Percentiles rank a stretch among this genome's conserved stretches.
These are phyloP conservation scores for Ridgeia piscesae DNA, from an alignment of 1,140 invertebrate species.

Conservation along the genomic window DNA sequence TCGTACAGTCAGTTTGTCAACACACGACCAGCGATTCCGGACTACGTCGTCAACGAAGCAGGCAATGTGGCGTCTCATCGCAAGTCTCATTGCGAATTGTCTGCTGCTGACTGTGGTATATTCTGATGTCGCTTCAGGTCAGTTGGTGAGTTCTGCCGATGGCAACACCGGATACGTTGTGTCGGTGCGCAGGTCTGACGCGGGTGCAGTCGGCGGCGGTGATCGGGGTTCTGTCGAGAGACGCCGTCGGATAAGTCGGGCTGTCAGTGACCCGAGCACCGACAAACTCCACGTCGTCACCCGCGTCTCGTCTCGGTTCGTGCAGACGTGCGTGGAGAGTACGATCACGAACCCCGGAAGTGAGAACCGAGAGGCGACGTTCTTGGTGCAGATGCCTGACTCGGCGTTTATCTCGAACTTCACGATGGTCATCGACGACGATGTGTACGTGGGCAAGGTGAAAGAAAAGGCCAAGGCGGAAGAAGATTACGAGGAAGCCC, in stretches of 20 bases:
- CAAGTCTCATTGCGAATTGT: not conserved
- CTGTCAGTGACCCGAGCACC: not conserved
- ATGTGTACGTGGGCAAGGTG: slow-evolving; percentile 40
- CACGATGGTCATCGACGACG: slow-evolving; percentile 41
- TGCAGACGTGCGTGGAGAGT: not conserved
- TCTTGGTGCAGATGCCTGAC: slow-evolving; percentile 37
- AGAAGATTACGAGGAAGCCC: slow-evolving; percentile 39
- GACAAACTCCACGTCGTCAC: not conserved
- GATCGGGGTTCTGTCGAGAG: not conserved
- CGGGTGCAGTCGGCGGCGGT: not conserved
- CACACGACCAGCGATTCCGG: not conserved
- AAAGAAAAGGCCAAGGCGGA: slow-evolving; percentile 45
- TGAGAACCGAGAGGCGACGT: slow-evolving; percentile 24
- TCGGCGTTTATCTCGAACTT: slow-evolving; percentile 41
- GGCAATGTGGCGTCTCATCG: not conserved
- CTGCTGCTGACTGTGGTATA: not conserved
- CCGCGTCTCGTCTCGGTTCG: not conserved
- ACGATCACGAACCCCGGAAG: slow-evolving; percentile 9
- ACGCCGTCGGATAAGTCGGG: not conserved
- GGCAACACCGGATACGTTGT: not conserved
- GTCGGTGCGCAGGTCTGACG: not conserved
- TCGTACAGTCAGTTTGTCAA: not conserved
- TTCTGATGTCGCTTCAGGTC: not conserved
- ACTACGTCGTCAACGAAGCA: not conserved
- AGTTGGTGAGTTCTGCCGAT: not conserved